Evolutionary conservation across 2,113 vertebrate species (phyloP).

Genomic region (Naja naja): DNA sequence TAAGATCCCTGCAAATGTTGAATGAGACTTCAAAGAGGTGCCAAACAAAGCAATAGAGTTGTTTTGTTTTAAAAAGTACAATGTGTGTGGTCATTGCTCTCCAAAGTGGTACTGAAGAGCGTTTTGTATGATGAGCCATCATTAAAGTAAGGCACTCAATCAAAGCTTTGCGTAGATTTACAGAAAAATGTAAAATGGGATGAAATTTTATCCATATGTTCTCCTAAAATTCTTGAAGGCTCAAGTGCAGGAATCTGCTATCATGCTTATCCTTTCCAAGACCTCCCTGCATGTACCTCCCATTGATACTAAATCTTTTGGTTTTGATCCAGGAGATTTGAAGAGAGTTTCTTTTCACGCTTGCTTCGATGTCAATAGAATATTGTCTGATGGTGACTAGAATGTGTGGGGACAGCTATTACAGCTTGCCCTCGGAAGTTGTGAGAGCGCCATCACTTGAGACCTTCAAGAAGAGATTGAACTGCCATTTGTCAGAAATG

Average conservation of each 20-base stretch:
- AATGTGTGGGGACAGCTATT: not conserved
- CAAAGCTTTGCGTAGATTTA: not conserved
- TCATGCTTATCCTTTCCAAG: not conserved
- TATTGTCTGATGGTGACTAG: not conserved
- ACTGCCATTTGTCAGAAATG: no score
- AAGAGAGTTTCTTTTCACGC: not conserved
- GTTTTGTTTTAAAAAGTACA: not conserved
- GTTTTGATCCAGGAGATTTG: not conserved
- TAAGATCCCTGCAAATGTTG: not conserved
- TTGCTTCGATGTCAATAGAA: not conserved
- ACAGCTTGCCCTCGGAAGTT: not conserved
- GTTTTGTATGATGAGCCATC: not conserved
- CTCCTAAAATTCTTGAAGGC: not conserved
- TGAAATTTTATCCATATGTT: not conserved
- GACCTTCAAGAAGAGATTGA: no score
- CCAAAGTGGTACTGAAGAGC: not conserved
- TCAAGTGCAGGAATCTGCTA: not conserved
- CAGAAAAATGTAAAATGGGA: not conserved
- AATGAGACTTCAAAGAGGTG: not conserved
- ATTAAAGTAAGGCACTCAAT: not conserved
- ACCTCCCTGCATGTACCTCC: not conserved
- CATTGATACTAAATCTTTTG: not conserved
- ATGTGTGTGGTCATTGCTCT: not conserved
- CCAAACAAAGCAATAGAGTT: not conserved
- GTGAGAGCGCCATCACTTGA: no score